These are phyloP conservation scores for Clavelina lepadiformis DNA, from an alignment of 23 tunicate species.

Conservation along the genomic window DNA sequence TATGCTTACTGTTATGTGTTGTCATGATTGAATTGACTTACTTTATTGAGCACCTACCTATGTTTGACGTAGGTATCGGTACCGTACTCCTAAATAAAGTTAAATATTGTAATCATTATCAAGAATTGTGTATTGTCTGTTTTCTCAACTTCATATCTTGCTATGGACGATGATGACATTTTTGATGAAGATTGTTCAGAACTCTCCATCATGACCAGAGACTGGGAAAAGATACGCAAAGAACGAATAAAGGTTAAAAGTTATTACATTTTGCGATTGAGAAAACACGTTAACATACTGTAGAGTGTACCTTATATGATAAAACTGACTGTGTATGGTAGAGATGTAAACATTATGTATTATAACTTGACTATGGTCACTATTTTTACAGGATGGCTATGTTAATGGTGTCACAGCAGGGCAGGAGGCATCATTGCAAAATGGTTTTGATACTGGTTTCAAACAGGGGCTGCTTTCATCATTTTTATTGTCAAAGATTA, in stretches of 20 bases:
- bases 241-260: conserved; percentile 31
- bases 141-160: too few species aligned
- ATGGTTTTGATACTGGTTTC: conserved; percentile 67
- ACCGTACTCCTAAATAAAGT: too few species aligned
- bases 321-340: neutral
- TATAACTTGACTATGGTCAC: too few species aligned
- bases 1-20: too few species aligned
- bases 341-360: neutral
- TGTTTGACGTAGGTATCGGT: too few species aligned
- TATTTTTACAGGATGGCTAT: conserved; percentile 43
- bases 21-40: too few species aligned
- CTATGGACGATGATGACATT: conserved; percentile 42
- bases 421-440: conserved; percentile 40
- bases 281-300: too few species aligned
- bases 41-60: too few species aligned
- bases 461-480: conserved; percentile 55
- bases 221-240: conserved; percentile 46
- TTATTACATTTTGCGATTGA: too few species aligned
- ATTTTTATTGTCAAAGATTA: conserved; percentile 57
- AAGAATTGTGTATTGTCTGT: too few species aligned
- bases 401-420: conserved; percentile 57
- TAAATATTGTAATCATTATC: neutral
- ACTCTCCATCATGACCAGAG: conserved; percentile 40
- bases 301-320: neutral
- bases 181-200: conserved; percentile 53